Conservation (phyloP, 2,888 invertebrate genomes). For the Eristalis intricaria region DNA sequence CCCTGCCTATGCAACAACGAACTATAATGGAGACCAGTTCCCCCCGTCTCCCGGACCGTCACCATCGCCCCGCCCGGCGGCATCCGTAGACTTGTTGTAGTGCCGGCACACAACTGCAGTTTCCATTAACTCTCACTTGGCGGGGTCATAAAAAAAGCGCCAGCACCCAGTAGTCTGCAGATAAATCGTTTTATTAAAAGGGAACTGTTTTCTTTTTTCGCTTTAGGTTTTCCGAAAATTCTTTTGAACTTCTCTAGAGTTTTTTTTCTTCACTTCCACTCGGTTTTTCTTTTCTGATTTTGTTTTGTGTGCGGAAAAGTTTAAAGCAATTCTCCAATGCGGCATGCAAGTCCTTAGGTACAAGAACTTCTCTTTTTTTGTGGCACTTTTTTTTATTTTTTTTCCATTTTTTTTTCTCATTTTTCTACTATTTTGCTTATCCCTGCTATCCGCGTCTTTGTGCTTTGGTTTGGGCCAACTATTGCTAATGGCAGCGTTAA, state of each 20-base stretch:
- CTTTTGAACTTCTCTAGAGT: background rate
- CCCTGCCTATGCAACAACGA: slow-evolving; percentile 64
- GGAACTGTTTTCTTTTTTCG: slow-evolving; percentile 5
- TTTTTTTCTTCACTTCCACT: background rate
- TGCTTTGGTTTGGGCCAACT: background rate
- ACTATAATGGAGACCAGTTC: slow-evolving; percentile 53
- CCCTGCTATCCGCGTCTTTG: background rate
- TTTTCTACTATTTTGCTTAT: background rate
- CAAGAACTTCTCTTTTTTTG: background rate
- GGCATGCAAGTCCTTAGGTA: slow-evolving; percentile 13
- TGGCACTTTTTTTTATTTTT: background rate
- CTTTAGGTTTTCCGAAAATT: background rate
- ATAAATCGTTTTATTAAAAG: slow-evolving; percentile 52
- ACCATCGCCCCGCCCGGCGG: background rate
- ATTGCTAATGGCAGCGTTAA: slow-evolving; percentile 21
- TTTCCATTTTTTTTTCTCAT: background rate
- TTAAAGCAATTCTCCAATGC: slow-evolving; percentile 10
- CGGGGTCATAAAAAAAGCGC: slow-evolving; percentile 39
- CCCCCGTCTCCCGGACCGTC: background rate
- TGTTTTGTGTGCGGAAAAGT: slow-evolving; percentile 10
- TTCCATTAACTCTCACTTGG: slow-evolving; percentile 56
- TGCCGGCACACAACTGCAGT: slow-evolving; percentile 1
- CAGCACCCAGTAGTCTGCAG: slow-evolving; percentile 21
- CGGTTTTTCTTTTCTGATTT: background rate
- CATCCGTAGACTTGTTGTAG: slow-evolving; percentile 2